Evolutionary conservation across 92 coral and sea anemone species (phyloP), one percentile per base, ranked within the genome.

Genomic region (Phenganax marumi): DNA sequence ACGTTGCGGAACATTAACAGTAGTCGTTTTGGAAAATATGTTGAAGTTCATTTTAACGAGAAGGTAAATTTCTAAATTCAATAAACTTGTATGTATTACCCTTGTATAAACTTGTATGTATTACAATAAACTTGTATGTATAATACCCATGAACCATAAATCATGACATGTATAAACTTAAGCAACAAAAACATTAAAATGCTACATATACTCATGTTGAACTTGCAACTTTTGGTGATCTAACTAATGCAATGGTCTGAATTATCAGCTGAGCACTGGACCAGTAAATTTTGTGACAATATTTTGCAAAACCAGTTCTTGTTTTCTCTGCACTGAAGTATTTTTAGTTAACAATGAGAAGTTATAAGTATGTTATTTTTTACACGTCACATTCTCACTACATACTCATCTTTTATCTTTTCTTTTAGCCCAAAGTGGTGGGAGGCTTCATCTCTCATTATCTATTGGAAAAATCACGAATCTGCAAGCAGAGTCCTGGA

Each of bases 371-470:
- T 33, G 4, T 33, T 33, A 33, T 1, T 33, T 33, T 1, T 71
- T 21, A 63, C 21, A 25, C 50, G 46, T 48, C 16, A 60, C 70
- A 22, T 78, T 79, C 47, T 64, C 14, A 39, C 18, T 3, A 43
- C n/a, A n/a, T n/a, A n/a, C n/a, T n/a, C n/a, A 26, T 23, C 8
- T 47, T n/a, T 75, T 50, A 75, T n/a, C 56, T 54, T 76, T 43
- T 63, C 18, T 49, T 18, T 14, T 39, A 95, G 98, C 92, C 91
- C 13, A 85, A 89, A 10, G 98, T 95, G 48, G 98, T 95, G 66
- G 98, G 98, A 12, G 98, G 98, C 13, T 95, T 95, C 52, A 95
- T 95, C 53, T 95, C 98, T 4, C 98, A 95, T 84, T 95, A 95
- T 68, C 89, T 95, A 18, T 86, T 95, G 88, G 98, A 95, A 88